Base-by-base conservation (phyloP, 1,140 invertebrate species). In the Philotrypesis tridentata region DNA sequence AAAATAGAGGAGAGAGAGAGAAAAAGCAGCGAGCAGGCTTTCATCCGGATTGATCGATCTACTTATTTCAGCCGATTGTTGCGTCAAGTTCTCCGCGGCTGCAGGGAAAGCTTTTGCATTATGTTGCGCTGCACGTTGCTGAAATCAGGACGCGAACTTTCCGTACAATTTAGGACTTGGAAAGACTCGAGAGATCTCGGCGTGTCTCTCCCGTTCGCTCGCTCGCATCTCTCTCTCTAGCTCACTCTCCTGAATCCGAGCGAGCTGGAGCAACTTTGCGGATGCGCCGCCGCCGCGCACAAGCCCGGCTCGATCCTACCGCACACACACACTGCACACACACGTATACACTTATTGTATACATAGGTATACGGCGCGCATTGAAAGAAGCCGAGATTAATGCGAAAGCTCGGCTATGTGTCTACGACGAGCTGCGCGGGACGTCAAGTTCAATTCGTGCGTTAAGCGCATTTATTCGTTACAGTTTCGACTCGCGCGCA, bases 91-190 rank as follows among this genome's bases (percentile, higher is more conserved):
- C 6, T 55, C n/a, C 27, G 7, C 48, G 1, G 55, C 70, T 72
- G 23, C 43, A 31, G n/a, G 48, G n/a, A n/a, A n/a, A 4, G 63
- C 43, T 70, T n/a, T 33, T 21, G 25, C 65, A 81, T 81, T 81
- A 76, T 81, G 43, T 76, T 76, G 40, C 80, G 4, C 14, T n/a
- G 72, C 73, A 70, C 80, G 72, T 70, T 61, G 43, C 65, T 70
- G 65, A 75, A 76, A 75, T 81, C 73, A 76, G 73, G 72, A 81
- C 80, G 73, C 25, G 65, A 81, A 81, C 23, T 81, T 70, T 70
- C 80, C 65, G 72, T 76, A 76, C 73, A 81, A 76, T 81, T 76
- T 81, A 40, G 80, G 80, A 81, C 61, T 76, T 70, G 43, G 29
- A 81, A 81, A 70, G 61, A 76, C 63, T 70, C 31, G 60, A 79